Percentiles rank a stretch among this genome's conserved stretches.
Conservation (phyloP, 2,797 vertebrate species). For the Scyliorhinus canicula region DNA sequence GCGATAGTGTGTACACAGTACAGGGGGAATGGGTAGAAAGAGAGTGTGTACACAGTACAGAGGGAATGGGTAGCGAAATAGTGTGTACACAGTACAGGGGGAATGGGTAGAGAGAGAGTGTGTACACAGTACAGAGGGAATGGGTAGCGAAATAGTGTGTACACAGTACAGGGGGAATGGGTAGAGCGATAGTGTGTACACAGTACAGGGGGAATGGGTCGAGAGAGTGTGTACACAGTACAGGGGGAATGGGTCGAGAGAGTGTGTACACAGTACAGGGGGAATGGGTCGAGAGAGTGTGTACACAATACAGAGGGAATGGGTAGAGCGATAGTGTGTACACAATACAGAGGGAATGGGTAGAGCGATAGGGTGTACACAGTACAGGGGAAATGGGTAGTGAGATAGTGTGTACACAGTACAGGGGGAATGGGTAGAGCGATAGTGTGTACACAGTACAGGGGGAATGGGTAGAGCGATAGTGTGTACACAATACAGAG, state of each 20-base stretch:
- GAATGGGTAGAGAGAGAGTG: too few species aligned
- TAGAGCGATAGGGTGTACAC: not conserved
- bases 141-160: too few species aligned
- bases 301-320: not conserved
- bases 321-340: too few species aligned
- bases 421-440: not conserved
- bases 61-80: not conserved
- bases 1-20: not conserved
- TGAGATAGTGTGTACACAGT: not conserved
- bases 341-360: not conserved
- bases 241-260: not conserved
- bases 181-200: not conserved
- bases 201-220: not conserved
- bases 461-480: too few species aligned
- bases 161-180: not conserved
- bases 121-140: not conserved
- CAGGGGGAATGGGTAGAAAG: not conserved
- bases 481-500: not conserved
- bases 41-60: not conserved
- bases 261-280: not conserved
- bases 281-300: too few species aligned
- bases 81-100: not conserved
- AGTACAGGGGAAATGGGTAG: not conserved
- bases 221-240: not conserved
- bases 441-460: not conserved